These are phyloP conservation scores for Phocoena sinus DNA, from an alignment of 2,113 vertebrate genomes.

Conservation along the genomic window DNA sequence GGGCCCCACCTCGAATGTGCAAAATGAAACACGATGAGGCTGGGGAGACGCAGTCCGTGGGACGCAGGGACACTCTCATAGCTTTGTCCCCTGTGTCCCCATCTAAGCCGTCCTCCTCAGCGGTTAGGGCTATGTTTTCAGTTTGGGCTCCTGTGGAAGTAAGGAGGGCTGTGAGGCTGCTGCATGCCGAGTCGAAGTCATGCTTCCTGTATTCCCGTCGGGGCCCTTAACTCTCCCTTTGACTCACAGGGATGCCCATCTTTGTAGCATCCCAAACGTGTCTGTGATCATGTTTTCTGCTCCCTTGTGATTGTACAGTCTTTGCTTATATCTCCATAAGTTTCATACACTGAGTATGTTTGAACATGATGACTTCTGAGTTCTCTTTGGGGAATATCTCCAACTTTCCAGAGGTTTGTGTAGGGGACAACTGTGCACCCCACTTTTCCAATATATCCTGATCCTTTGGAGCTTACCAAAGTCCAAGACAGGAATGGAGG, in stretches of 20 bases:
- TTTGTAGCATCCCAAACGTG: not conserved
- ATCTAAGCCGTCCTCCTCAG: not conserved
- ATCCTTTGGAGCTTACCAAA: not conserved
- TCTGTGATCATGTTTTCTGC: not conserved
- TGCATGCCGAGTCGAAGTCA: not conserved
- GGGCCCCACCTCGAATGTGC: not conserved
- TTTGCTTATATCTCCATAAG: not conserved
- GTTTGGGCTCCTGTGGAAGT: not conserved
- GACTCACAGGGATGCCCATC: accelerated
- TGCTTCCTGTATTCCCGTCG: not conserved
- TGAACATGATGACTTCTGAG: not conserved
- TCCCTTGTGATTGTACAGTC: not conserved
- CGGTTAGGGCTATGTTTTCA: not conserved
- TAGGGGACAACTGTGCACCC: not conserved
- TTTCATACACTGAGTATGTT: not conserved
- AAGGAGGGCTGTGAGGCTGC: not conserved
- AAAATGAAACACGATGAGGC: not conserved
- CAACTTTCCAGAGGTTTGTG: not conserved
- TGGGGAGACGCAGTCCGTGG: not conserved
- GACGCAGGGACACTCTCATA: not conserved
- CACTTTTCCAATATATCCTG: not conserved
- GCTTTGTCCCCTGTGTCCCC: not conserved
- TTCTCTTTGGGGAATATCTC: not conserved
- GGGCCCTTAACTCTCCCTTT: not conserved
- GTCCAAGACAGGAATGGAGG: not conserved